Evolutionary conservation across 2,797 vertebrate species (phyloP).

Genomic region (Galago senegalensis): DNA sequence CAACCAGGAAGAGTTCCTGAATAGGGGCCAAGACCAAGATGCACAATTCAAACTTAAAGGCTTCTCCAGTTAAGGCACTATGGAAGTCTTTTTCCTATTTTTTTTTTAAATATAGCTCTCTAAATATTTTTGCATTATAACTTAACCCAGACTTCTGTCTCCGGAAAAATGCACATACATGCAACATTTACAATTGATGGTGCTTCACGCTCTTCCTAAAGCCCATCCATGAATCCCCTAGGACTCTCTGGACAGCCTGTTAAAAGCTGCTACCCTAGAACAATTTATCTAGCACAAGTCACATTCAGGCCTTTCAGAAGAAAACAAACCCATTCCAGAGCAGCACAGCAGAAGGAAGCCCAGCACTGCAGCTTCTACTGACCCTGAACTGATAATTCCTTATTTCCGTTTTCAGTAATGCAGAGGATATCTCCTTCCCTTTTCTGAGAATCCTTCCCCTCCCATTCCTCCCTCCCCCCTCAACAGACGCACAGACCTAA

Average conservation of each 20-base stretch:
- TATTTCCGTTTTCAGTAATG: conserved; percentile 72
- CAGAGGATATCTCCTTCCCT: conserved; percentile 65
- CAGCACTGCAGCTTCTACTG: conserved; percentile 68
- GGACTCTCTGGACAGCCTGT: not conserved
- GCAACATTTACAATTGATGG: not conserved
- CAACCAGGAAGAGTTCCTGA: not conserved
- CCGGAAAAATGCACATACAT: not conserved
- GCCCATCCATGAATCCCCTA: not conserved
- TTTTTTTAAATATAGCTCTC: not conserved
- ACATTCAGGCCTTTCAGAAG: conserved; percentile 64
- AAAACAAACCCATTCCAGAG: conserved; percentile 38
- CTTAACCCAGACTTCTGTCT: not conserved
- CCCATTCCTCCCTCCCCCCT: not conserved
- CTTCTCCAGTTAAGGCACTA: too few species aligned
- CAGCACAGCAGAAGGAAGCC: conserved; percentile 49
- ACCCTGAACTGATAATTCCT: conserved; percentile 77
- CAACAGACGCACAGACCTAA: conserved; percentile 15
- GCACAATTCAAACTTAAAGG: not conserved
- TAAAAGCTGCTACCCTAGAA: not conserved
- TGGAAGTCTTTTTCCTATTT: not conserved
- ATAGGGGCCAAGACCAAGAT: not conserved
- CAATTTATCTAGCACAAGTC: not conserved
- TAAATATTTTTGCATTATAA: not conserved
- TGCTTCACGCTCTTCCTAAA: not conserved
- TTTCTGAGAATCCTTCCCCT: conserved; percentile 57